Conservation (phyloP, 2,888 invertebrate species). For the Cerceris rybyensis region DNA sequence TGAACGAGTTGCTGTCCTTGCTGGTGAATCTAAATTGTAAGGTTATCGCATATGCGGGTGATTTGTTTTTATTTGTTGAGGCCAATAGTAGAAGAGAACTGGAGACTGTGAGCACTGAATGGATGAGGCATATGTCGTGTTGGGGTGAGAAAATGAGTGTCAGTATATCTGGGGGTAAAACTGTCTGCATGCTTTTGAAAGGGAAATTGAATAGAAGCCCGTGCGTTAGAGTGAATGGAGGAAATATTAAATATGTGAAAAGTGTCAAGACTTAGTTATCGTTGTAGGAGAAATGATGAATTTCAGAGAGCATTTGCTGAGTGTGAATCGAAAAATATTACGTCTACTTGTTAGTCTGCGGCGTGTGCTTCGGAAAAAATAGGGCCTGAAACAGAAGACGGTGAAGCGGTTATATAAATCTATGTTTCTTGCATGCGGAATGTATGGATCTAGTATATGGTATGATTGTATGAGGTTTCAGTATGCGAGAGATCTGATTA, state of each 20-base stretch:
- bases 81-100: background rate
- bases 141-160: too few relatives aligned
- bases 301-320: background rate
- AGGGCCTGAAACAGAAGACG: background rate
- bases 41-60: constrained; percentile 9
- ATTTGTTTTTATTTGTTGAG: constrained; percentile 1
- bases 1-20: background rate
- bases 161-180: too few relatives aligned
- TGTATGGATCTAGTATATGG: constrained; percentile 1
- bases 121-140: constrained; percentile 2
- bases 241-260: background rate
- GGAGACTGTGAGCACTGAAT: background rate
- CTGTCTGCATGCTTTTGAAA: too few relatives aligned
- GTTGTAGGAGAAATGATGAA: background rate
- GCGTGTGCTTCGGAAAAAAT: background rate
- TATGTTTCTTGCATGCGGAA: background rate
- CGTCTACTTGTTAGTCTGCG: background rate
- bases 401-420: background rate
- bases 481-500: background rate
- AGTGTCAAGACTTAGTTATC: constrained; percentile 1
- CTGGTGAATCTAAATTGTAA: background rate
- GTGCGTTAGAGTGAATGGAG: too few relatives aligned
- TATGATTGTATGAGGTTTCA: background rate
- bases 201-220: too few relatives aligned
- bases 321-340: background rate